Conservation (phyloP, 2,797 vertebrate genomes). For the Rhodeus uyekii region DNA sequence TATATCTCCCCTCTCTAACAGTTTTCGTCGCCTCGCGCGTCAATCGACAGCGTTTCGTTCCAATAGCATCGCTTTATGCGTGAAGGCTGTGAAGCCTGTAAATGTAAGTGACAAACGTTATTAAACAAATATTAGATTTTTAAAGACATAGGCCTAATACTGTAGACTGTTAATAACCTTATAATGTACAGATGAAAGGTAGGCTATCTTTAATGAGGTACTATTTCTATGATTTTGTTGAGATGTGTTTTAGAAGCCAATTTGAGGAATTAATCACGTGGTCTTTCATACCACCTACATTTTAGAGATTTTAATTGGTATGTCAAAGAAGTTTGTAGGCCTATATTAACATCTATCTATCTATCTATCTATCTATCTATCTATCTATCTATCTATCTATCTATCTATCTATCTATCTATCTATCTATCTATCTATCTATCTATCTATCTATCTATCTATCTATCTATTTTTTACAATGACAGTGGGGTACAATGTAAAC, state of each 20-base stretch:
- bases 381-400: too few relatives aligned
- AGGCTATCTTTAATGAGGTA: neutral
- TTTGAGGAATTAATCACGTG: neutral
- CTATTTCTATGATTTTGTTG: neutral
- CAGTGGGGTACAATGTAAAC: neutral
- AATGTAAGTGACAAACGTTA: neutral
- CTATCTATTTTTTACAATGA: too few relatives aligned
- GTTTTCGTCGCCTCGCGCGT: conserved; percentile 43
- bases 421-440: too few relatives aligned
- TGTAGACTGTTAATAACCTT: neutral
- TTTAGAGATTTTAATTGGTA: neutral
- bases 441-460: too few relatives aligned
- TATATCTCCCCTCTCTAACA: conserved; percentile 13
- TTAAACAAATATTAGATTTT: neutral
- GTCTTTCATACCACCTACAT: neutral
- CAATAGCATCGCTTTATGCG: conserved; percentile 69
- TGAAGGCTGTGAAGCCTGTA: too few relatives aligned
- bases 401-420: too few relatives aligned
- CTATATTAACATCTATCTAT: too few relatives aligned
- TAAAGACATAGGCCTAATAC: neutral
- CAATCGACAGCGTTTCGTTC: conserved; percentile 42
- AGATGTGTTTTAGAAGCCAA: neutral
- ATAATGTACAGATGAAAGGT: neutral
- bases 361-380: too few relatives aligned
- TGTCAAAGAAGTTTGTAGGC: neutral